phyloP scores from a whole-genome alignment of 2,888 invertebrate genomes.

The Pristionchus maxplancki region DNA sequence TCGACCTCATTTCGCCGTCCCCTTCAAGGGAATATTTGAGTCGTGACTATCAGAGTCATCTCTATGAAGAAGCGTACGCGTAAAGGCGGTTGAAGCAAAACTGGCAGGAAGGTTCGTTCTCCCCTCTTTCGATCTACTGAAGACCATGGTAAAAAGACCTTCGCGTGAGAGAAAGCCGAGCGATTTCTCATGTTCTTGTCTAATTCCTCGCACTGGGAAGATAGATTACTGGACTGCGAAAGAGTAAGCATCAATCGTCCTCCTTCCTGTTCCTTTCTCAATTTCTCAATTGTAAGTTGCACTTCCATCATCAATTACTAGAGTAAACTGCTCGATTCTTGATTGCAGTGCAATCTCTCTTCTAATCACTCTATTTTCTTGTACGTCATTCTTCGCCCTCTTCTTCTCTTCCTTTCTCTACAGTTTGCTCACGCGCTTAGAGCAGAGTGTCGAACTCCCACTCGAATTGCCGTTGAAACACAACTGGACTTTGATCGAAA shows the following conservation, averaged over 20 bases:
- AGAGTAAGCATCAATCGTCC: background rate
- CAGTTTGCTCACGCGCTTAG: slow-evolving; percentile 10
- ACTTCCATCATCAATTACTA: background rate
- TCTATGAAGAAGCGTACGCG: background rate
- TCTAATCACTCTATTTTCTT: slow-evolving; percentile 17
- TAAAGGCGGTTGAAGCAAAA: background rate
- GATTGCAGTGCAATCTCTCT: background rate
- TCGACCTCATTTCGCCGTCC: slow-evolving; percentile 18
- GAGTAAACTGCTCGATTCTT: background rate
- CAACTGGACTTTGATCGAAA: background rate
- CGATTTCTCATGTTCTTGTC: background rate
- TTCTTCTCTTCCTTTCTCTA: background rate
- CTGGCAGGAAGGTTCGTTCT: background rate
- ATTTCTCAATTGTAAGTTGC: background rate
- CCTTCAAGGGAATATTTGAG: background rate
- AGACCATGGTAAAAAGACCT: background rate
- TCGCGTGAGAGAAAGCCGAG: background rate
- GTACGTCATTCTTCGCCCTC: slow-evolving; percentile 32
- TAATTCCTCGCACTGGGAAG: slow-evolving; percentile 8
- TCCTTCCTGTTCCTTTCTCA: background rate
- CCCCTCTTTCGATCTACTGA: background rate
- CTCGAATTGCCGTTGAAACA: background rate
- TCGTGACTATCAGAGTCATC: slow-evolving; percentile 7
- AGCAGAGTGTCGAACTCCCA: slow-evolving; percentile 4
- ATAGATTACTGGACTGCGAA: background rate